Conservation (phyloP, 2,797 vertebrate genomes). For the Thripadectes ignobilis region DNA sequence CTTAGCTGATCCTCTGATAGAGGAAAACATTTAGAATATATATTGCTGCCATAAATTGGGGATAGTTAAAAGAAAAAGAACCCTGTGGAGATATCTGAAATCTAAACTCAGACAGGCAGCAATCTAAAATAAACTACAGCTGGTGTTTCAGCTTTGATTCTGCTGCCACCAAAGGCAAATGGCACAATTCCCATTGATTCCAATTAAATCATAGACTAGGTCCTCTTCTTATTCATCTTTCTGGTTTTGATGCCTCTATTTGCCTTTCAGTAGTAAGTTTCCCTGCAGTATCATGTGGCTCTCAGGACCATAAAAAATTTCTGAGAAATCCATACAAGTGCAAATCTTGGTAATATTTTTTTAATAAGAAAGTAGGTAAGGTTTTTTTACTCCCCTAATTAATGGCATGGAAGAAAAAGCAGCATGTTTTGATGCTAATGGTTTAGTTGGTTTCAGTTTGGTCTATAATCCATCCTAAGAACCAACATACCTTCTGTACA, state of each 20-base stretch:
- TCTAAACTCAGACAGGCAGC: constrained; percentile 18
- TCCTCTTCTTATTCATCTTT: constrained; percentile 23
- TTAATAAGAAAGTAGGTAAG: not conserved
- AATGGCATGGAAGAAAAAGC: not conserved
- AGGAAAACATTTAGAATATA: not conserved
- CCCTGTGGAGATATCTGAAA: constrained; percentile 23
- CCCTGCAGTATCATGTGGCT: not conserved
- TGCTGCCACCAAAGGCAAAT: constrained; percentile 47
- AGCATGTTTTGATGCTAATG: not conserved
- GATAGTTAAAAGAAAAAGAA: constrained; percentile 14
- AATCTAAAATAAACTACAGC: constrained; percentile 53
- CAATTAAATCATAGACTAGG: constrained; percentile 20
- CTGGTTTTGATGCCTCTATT: not conserved
- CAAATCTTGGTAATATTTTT: not conserved
- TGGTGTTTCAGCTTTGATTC: constrained; percentile 44
- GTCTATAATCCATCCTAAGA: not conserved
- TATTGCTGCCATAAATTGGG: constrained; percentile 1
- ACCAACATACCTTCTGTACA: not conserved
- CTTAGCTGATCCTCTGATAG: not conserved
- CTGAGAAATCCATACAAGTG: not conserved
- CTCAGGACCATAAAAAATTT: not conserved
- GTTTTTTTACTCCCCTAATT: not conserved
- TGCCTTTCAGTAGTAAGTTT: constrained; percentile 12
- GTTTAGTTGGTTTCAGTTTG: not conserved
- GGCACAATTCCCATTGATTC: constrained; percentile 45